Evolutionary conservation across 2,888 invertebrate species (phyloP).

Genomic region (Phania funesta): DNA sequence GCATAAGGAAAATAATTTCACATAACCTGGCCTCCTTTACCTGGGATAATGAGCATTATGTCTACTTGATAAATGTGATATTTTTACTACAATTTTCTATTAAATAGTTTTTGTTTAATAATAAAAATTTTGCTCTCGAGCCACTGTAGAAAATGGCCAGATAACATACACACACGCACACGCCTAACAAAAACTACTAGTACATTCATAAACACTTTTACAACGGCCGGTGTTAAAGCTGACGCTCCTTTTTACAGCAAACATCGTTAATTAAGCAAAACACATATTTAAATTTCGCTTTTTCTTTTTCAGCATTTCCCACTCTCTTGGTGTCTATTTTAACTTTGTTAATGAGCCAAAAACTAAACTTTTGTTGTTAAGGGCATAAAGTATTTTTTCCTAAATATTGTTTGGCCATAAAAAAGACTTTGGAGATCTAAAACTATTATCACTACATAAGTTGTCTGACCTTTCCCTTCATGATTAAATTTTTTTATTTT

Average conservation of each 20-base stretch:
- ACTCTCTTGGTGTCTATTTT: conserved; percentile 4
- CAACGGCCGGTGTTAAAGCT: conserved; percentile 57
- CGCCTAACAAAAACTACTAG: not conserved
- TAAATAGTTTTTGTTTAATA: too few relatives aligned
- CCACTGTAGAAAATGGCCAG: not conserved
- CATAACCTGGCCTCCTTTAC: too few relatives aligned
- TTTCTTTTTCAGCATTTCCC: conserved; percentile 13
- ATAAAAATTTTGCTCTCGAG: too few relatives aligned
- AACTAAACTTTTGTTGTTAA: conserved; percentile 39
- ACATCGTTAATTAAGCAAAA: conserved; percentile 69
- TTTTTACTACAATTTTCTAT: too few relatives aligned
- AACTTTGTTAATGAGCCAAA: conserved; percentile 13
- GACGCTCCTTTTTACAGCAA: conserved; percentile 62
- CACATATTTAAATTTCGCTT: conserved; percentile 65
- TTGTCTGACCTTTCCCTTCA: too few relatives aligned
- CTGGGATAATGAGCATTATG: too few relatives aligned
- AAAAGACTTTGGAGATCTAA: conserved; percentile 32
- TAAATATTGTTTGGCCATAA: conserved; percentile 39
- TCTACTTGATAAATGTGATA: too few relatives aligned
- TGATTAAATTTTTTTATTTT: too few relatives aligned
- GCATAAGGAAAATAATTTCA: too few relatives aligned
- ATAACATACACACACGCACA: not conserved
- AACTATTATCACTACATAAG: too few relatives aligned
- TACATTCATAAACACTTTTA: conserved; percentile 15
- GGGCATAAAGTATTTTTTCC: conserved; percentile 8